Evolutionary conservation across 2,113 vertebrate genomes (phyloP), one percentile per base, ranked within the genome.

Genomic region (Brevimyrus niger): DNA sequence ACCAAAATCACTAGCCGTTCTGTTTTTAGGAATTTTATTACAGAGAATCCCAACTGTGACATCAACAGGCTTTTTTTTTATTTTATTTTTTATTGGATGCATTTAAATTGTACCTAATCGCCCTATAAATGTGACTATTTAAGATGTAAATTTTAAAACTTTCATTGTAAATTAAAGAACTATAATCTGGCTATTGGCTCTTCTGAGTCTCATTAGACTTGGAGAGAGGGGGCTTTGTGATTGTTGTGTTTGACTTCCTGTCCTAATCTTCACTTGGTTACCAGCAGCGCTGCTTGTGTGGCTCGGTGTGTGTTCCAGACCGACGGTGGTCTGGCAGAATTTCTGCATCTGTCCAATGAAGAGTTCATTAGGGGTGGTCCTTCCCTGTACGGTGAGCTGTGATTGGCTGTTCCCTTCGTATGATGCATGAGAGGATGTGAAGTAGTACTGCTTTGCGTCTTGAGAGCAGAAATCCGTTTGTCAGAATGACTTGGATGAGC

Each of bases 101-200:
- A 58, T 90, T 90, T 90, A 82, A 91, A 84, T 53, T 23, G 76
- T 88, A 89, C 90, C 90, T 91, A 85, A 88, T 88, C 86, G 73
- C n/a, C 42, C 53, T 80, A 84, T 89, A 86, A 92, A 90, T 91
- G n/a, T 88, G 47, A 47, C n/a, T 89, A 84, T 80, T 80, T 88
- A 90, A 80, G 51, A 2, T 87, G 51, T 73, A 80, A 8, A 53
- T 92, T 89, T 58, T 91, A 85, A 87, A 90, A 88, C 21, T 90
- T 91, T 92, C 89, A 80, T 44, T 76, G 35, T 87, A 76, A 89
- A 89, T 84, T 50, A 89, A 89, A 90, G 58, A 87, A 61, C 88
- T 92, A 94, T 92, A 89, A 89, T 91, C 92, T 46, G 17, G 42
- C 19, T 47, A 3, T 47, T 80, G 73, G 15, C 73, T 85, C 38